Evolutionary conservation across 1,140 invertebrate species (phyloP).

Genomic region (Aphis craccivora): DNA sequence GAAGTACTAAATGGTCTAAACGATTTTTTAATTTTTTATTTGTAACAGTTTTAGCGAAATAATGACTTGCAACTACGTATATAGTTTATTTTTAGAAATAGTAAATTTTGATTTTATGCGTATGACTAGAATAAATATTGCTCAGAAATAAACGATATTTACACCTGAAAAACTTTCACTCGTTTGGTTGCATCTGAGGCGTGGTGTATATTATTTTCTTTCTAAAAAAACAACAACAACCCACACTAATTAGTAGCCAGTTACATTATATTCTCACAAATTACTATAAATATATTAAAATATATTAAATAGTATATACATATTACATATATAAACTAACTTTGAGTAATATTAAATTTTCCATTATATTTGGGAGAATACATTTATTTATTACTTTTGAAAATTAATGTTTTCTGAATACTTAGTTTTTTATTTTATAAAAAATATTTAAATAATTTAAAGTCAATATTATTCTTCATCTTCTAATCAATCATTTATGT

Average conservation of each 20-base stretch:
- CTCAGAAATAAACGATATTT: conserved; percentile 47
- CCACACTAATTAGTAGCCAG: conserved; percentile 45
- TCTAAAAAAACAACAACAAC: conserved; percentile 53
- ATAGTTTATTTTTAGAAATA: not conserved
- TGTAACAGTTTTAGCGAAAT: not conserved
- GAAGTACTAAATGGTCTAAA: not conserved
- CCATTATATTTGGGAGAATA: not conserved
- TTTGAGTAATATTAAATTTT: not conserved
- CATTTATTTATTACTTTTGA: not conserved
- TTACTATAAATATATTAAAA: not conserved
- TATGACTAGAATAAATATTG: conserved; percentile 1
- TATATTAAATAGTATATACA: too few relatives aligned
- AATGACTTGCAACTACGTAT: not conserved
- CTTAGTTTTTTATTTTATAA: not conserved
- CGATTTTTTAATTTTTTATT: not conserved
- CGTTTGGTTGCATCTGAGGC: conserved; percentile 31
- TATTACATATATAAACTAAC: not conserved
- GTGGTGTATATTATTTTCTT: conserved; percentile 50
- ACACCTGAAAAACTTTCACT: conserved; percentile 56
- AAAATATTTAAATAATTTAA: not conserved
- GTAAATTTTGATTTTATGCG: not conserved
- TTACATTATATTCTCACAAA: conserved; percentile 38
- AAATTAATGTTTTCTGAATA: not conserved
- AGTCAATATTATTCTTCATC: not conserved
- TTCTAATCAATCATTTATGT: conserved; percentile 12